phyloP scores from a whole-genome alignment of 1,140 invertebrate species.

The Vanessa atalanta region DNA sequence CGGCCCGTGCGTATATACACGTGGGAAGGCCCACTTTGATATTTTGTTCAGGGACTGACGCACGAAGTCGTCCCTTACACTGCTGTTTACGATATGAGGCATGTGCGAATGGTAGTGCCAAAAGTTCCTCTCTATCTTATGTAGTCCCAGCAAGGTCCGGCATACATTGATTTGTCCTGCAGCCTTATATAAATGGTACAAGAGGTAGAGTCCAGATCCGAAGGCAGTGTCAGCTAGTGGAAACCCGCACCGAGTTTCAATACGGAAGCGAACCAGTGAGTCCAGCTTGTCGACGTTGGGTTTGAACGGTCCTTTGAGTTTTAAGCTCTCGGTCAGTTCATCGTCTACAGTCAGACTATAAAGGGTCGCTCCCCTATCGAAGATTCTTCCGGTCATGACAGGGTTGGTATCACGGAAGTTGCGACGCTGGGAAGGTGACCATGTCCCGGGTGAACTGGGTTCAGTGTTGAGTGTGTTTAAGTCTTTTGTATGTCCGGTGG shows the following conservation, averaged over 20 bases:
- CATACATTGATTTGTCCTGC: constrained; percentile 1
- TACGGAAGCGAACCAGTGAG: constrained; percentile 6
- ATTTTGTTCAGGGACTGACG: not conserved
- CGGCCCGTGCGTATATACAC: not conserved
- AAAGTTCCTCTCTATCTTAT: not conserved
- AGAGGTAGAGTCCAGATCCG: constrained; percentile 5
- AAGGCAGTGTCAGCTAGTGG: constrained; percentile 2
- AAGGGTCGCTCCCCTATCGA: not conserved
- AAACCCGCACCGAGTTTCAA: not conserved
- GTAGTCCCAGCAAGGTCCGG: not conserved
- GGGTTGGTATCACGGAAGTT: no score
- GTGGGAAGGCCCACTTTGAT: constrained; percentile 15
- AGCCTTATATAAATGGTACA: not conserved
- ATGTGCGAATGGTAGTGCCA: not conserved
- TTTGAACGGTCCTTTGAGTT: not conserved
- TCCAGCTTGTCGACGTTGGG: constrained; percentile 1
- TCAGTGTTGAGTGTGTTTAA: no score
- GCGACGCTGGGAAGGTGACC: no score
- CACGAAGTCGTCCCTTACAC: constrained; percentile 6
- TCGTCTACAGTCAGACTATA: constrained; percentile 9
- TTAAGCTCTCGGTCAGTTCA: constrained; percentile 4
- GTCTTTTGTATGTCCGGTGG: no score
- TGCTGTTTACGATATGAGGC: not conserved
- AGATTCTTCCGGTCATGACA: no score
- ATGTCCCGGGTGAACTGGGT: no score